Evolutionary conservation across 2,888 invertebrate genomes (phyloP), one percentile per base, ranked within the genome.

Genomic region (Cheilosia grossa): DNA sequence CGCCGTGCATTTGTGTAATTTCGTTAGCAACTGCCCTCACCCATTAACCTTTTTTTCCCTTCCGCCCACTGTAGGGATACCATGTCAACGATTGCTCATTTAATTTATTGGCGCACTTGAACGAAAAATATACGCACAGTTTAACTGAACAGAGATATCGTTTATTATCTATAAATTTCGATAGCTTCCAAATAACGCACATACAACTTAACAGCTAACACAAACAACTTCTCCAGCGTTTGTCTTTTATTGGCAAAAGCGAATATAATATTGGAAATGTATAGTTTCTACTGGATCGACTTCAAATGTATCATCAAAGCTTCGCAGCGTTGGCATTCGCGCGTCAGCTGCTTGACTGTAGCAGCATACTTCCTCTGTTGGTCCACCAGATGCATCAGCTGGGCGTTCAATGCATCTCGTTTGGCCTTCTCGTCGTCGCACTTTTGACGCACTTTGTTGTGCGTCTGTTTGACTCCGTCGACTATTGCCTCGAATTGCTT

Each of bases 401-500:
- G 93, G 56, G 94, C 93, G 89, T 94, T 95, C 33, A 96, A 91
- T 64, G 93, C 92, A 90, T 97, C 96, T 69, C 95, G 92, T 70
- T 94, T 93, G 89, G 93, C 93, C 88, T 95, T 95, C 89, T 96
- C 95, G 78, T 95, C 95, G 21, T 93, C 93, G 88, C 92, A 93
- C 89, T 94, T 94, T 58, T 92, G 92, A 64, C 93, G 93, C 73
- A 97, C 96, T 93, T 97, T 98, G 42, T 93, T 93, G 89, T 96
- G 96, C 44, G 97, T 97, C 89, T 96, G 96, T 89, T 96, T 95
- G n/a, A 98, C 96, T 88, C 97, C 97, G 37, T 96, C 96, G 2
- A 98, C 96, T 89, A 98, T 98, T 17, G 95, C 94, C 90, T 98
- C 97, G 89, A 99, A 96, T 91, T 99, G 98, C 78, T 95, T 94